Base-by-base conservation (phyloP, 1,140 invertebrate genomes). In the Apis cerana region DNA sequence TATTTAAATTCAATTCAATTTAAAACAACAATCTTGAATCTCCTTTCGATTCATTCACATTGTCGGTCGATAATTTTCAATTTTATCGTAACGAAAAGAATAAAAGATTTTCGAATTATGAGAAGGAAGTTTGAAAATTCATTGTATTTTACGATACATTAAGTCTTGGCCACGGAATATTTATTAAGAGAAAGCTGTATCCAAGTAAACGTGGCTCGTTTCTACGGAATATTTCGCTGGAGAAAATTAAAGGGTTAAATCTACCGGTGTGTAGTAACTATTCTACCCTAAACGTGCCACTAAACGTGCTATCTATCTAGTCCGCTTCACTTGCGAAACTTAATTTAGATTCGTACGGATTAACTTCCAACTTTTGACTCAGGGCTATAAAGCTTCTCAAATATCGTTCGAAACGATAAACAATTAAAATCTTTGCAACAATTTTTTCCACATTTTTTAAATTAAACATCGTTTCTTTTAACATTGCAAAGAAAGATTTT, bases 291-390 rank as follows among this genome's bases (percentile, higher is more conserved):
- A 81, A 81, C 80, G 80, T 81, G 80, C 62, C 72, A 59, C 62
- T 21, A 67, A 43, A 43, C 33, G 33, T 7, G 54, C 80, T 81
- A 81, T 81, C 80, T 68, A 81, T 81, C 72, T 68, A 81, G 54
- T 17, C 54, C 13, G 64, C 43, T 50, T 68, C 62, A 48, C 80
- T 68, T 54, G 80, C 62, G 54, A 21, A 72, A 81, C 80, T 81
- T 81, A 76, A 81, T 81, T 81, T 81, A 81, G 80, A 81, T 75
- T 81, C 80, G 80, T 61, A 48, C 52, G 80, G 80, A 81, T 81
- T 81, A 81, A 81, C 80, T 81, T 81, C 80, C 21, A 81, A 81
- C 80, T 81, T 81, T 81, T 81, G 62, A 81, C 72, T 43, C 33
- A 7, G 33, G 0, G 4, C 33, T 43, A 43, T 43, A 43, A 43